Percentiles rank a stretch among this genome's conserved stretches.
phyloP scores from a whole-genome alignment of 2,888 invertebrate species.

The Pseudococcus longispinus region DNA sequence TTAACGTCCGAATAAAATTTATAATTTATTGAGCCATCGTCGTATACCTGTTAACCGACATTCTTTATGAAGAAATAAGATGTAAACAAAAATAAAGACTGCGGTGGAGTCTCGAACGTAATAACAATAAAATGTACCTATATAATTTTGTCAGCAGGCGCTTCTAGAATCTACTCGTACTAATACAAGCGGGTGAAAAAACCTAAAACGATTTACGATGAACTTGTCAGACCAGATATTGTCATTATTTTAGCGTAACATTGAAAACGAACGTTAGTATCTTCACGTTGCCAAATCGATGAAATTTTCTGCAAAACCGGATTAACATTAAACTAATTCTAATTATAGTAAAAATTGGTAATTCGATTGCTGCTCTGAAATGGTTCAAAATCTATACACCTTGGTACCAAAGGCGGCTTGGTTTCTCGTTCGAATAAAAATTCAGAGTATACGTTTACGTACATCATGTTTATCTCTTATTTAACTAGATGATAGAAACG shows the following conservation, averaged over 20 bases:
- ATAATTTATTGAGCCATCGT: conserved; percentile 21
- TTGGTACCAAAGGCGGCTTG: background rate
- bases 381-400: background rate
- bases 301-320: background rate
- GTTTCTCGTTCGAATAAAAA: background rate
- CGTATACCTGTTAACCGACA: conserved; percentile 19
- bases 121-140: conserved; percentile 37
- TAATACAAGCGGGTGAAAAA: background rate
- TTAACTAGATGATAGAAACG: conserved; percentile 35
- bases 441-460: background rate
- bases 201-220: background rate
- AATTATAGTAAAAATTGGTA: background rate
- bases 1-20: conserved; percentile 29
- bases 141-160: conserved; percentile 29
- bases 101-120: background rate
- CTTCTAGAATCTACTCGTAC: background rate
- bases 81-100: conserved; percentile 16
- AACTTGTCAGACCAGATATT: background rate
- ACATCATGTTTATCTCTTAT: conserved; percentile 24
- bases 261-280: background rate
- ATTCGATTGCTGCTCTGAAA: background rate
- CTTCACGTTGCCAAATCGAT: background rate
- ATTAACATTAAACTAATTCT: background rate
- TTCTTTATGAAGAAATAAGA: conserved; percentile 8
- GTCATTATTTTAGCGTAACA: background rate